Evolutionary conservation across 2,888 invertebrate genomes (phyloP), one percentile per base, ranked within the genome.

Genomic region (Diplazon laetatorius): DNA sequence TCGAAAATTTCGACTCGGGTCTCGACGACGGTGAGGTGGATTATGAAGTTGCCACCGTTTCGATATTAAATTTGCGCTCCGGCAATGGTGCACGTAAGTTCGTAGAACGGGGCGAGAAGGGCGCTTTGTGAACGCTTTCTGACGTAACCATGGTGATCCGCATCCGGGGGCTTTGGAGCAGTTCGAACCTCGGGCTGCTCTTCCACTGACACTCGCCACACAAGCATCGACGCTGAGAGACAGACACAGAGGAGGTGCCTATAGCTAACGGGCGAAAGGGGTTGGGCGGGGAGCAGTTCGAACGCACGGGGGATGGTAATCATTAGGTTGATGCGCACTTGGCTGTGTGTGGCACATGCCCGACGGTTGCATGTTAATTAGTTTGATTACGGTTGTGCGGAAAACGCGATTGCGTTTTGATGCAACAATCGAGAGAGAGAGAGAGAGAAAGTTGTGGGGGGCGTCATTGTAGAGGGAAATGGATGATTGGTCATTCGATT

Each of bases 31-130:
- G 42, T 14, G 35, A 65, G 48, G 9, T n/a, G 16, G 72, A 57
- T 75, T 78, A 78, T 75, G 55, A 68, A 71, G 71, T 71, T 70
- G 20, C 42, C 22, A 55, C 14, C 20, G 46, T 50, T 35, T 57
- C 62, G 78, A 80, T 80, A 80, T 80, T 78, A 80, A 80, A 80
- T 80, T 74, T 80, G 68, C 69, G 70, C 48, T 68, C 74, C 63
- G 37, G 39, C 60, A 14, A 20, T 16, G 42, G n/a, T 42, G 10
- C 10, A 42, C 10, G 59, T 30, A 59, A 57, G 59, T 50, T 20
- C 60, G 37, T 48, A 22, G 30, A 9, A 65, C 18, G 59, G 30
- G 35, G 4, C 35, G 50, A 65, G 78, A 65, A 35, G 48, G 60
- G 50, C 59, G 71, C 70, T 78, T 74, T 78, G 74, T 74, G 55